Conservation (phyloP, 2,888 invertebrate genomes). For the Girardia tigrina region DNA sequence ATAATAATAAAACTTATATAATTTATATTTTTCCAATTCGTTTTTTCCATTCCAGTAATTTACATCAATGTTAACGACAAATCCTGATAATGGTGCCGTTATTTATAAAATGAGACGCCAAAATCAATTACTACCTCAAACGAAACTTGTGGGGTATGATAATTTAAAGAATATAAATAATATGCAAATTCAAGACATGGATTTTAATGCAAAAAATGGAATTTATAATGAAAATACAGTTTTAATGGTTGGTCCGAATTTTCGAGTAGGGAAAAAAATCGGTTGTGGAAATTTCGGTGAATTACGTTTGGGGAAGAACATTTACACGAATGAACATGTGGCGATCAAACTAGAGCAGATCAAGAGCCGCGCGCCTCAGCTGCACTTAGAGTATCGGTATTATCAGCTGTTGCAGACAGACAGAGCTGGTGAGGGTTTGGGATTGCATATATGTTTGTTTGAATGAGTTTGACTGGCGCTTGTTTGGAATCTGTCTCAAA, state of each 20-base stretch:
- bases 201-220: background rate
- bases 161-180: background rate
- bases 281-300: conserved; percentile 99
- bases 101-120: conserved; percentile 13
- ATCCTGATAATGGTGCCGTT: conserved; percentile 13
- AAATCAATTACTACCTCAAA: conserved; percentile 5
- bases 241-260: conserved; percentile 98
- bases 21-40: too few relatives aligned
- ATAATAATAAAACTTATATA: too few relatives aligned
- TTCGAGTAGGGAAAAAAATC: conserved; percentile 98
- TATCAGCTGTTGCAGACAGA: conserved; percentile 70
- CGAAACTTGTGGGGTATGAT: conserved; percentile 15
- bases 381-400: conserved; percentile 99
- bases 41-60: background rate
- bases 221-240: conserved; percentile 46
- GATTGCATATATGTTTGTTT: too few relatives aligned
- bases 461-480: too few relatives aligned
- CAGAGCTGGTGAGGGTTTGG: conserved; percentile 20
- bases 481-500: too few relatives aligned
- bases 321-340: conserved; percentile 38
- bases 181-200: conserved; percentile 14
- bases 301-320: conserved; percentile 69
- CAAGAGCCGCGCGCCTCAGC: conserved; percentile 98
- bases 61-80: conserved; percentile 16
- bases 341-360: conserved; percentile 65